Evolutionary conservation across 2,888 invertebrate genomes (phyloP), one percentile per base, ranked within the genome.

Genomic region (Drosophila mayaguana): DNA sequence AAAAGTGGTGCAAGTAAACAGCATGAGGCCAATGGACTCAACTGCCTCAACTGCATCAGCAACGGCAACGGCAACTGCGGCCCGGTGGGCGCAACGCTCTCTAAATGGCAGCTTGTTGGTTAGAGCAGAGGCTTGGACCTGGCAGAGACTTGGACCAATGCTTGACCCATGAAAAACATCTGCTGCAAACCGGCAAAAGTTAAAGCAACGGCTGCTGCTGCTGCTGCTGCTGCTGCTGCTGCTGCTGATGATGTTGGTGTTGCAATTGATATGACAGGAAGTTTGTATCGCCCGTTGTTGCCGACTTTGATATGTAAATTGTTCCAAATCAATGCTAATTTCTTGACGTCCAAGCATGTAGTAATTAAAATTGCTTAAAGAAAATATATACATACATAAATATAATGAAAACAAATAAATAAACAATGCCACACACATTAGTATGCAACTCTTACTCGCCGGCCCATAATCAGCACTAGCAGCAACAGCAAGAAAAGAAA

Each of bases 381-480:
- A 66, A 45, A 48, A 22, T 40, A 45, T 7, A 18, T 6, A 6
- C 18, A 12, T 36, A 42, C 3, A 18, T 32, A 7, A 32, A 3
- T 38, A 53, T 54, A 40, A 54, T 40, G 54, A 54, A 54, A 54
- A 38, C 40, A 65, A 42, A 50, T 60, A 66, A 59, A 50, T 59
- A 64, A 71, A 68, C 40, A 64, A 57, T 59, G 64, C 63, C 50
- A 63, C 63, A 60, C 48, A 65, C 76, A 91, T 91, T 91, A 90
- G 90, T 91, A 91, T 91, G 87, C 91, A 88, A 83, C 91, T 89
- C 92, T 91, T 91, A 91, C 87, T 87, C 90, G 80, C 73, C 72
- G 67, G 70, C 79, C 68, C 72, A 71, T 62, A 69, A 75, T 62
- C 64, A 62, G 63, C 68, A 55, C n/a, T 60, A 61, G 48, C 66